Evolutionary conservation across 2,797 vertebrate species (phyloP), one percentile per base, ranked within the genome.

Genomic region (Clarias pachynema): DNA sequence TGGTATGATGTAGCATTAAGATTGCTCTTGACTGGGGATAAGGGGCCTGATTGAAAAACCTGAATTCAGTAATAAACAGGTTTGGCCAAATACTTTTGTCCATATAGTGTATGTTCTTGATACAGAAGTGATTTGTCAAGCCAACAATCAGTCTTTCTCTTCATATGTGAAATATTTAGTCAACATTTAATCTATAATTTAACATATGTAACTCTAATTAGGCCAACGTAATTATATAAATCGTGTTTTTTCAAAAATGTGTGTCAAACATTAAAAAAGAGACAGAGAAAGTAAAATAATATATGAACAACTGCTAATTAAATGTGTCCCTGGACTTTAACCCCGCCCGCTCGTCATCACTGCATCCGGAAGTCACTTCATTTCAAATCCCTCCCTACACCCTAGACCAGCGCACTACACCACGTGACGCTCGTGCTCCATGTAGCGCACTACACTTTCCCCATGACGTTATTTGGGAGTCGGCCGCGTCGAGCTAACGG

Each of bases 401-500:
- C 82, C 60, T 84, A 56, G 18, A 10, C 22, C n/a, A 22, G 59
- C 6, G 66, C 77, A 20, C 40, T 79, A 59, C 34, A 60, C 22
- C 34, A 18, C 34, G 10, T 53, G 9, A 5, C 16, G 14, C 24
- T 4, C 22, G 60, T 56, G n/a, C 77, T 24, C 62, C 72, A 31
- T 29, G 34, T 18, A 75, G 82, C 77, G 72, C 60, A 77, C 82
- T 84, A 2, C 2, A 18, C 14, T 2, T 18, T n/a, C 0, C 53
- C 0, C 1, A 34, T 7, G 1, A 12, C 1, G 14, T 5, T 34
- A 22, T n/a, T 8, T 66, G 26, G 22, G n/a, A 77, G 8, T 5
- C 60, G 93, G 81, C 10, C 1, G 34, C 1, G 66, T 22, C 90
- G 91, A 91, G 92, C 0, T 60, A 91, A 7, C 90, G 88, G 86